A percentile compares a stretch with the other conserved stretches of the same genome.
Conservation (phyloP, 2,888 invertebrate species). For the Ophion ellenae region DNA sequence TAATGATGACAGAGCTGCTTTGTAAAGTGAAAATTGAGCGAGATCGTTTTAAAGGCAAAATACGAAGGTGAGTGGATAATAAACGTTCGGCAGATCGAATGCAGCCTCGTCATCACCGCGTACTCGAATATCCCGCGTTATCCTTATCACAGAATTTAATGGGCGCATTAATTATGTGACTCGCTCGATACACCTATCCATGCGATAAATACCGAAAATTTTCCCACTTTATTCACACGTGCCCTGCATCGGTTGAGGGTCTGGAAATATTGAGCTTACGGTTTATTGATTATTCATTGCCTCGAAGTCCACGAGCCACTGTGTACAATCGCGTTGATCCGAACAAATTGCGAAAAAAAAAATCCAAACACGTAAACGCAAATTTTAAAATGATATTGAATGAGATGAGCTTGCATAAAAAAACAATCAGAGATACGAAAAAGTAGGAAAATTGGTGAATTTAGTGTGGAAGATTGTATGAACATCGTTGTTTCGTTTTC, state of each 20-base stretch:
- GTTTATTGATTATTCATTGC: slow-evolving; percentile 15
- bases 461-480: too few relatives aligned
- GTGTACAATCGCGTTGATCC: neutral
- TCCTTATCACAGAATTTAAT: slow-evolving; percentile 11
- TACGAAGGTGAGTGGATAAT: neutral
- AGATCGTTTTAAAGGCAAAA: neutral
- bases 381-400: neutral
- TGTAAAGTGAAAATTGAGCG: neutral
- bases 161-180: slow-evolving; percentile 2
- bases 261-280: neutral
- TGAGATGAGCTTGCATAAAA: too few relatives aligned
- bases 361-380: neutral
- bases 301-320: neutral
- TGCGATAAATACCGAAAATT: neutral
- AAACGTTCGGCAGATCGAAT: slow-evolving; percentile 1
- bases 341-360: neutral
- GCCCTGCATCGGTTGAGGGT: neutral
- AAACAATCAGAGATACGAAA: too few relatives aligned
- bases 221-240: neutral
- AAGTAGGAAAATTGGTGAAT: too few relatives aligned
- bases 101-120: neutral
- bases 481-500: too few relatives aligned
- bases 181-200: neutral
- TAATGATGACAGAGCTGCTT: neutral
- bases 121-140: slow-evolving; percentile 11